phyloP scores from a whole-genome alignment of 2,113 vertebrate species.

The Lanius collurio region DNA sequence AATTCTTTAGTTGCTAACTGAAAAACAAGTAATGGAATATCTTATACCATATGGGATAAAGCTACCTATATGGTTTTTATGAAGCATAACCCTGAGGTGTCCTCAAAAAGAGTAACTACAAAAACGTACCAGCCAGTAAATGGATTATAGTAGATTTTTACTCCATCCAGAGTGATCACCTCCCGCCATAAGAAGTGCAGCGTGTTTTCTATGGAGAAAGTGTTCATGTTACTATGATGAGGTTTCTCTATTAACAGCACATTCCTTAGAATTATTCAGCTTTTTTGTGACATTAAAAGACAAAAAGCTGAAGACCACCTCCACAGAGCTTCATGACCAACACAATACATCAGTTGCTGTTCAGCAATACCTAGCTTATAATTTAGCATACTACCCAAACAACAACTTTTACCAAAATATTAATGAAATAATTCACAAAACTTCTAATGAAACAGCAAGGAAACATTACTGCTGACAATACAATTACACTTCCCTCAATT shows the following conservation, averaged over 20 bases:
- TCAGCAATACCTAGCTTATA: not conserved
- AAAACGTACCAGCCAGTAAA: conserved; percentile 91
- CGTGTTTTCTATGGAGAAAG: conserved; percentile 77
- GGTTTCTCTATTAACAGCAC: not conserved
- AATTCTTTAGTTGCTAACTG: not conserved
- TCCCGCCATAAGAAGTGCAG: conserved; percentile 94
- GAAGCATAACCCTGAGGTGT: not conserved
- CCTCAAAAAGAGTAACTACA: not conserved
- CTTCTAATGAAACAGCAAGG: not conserved
- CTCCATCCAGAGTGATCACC: conserved; percentile 83
- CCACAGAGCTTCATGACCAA: not conserved
- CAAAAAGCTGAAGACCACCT: not conserved
- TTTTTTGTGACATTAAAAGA: not conserved
- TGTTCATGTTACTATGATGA: not conserved
- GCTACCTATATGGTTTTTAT: not conserved
- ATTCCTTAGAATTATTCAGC: not conserved
- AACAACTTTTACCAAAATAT: not conserved
- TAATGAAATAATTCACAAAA: not conserved
- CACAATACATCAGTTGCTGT: not conserved
- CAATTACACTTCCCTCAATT: not conserved
- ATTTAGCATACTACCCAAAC: not conserved
- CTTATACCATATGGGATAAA: not conserved
- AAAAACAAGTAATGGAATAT: not conserved
- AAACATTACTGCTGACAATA: not conserved
- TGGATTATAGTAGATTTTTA: conserved; percentile 94